Evolutionary conservation across 1,140 invertebrate genomes (phyloP), one percentile per base, ranked within the genome.

Genomic region (Hylaeus anthracinus): DNA sequence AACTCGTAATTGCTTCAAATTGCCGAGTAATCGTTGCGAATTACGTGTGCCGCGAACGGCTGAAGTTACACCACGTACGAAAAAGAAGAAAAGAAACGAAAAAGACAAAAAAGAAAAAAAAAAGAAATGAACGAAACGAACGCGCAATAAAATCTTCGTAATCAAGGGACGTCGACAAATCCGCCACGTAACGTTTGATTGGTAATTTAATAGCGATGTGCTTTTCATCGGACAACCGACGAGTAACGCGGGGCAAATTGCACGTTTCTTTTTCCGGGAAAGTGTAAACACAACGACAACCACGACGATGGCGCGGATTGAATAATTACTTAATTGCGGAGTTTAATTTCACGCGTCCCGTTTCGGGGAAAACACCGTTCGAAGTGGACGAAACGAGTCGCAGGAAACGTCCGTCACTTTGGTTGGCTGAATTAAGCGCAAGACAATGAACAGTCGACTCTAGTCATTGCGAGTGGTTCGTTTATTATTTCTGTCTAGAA

Each of bases 21-120:
- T 26, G 43, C 58, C 58, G 10, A 39, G 60, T 64, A 74, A 74
- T 74, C 48, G 37, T 48, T 14, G 45, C 45, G 53, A 72, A 74
- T 74, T 53, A 48, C 45, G 58, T 26, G 14, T 60, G 45, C 43
- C 60, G 14, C 58, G 58, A 41, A 41, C 64, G 9, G 48, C 2
- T 10, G 14, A 15, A 6, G 9, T 43, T 4, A 37, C 61, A 41
- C 39, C 9, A 9, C 12, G 10, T 5, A 43, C 10, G 61, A 14
- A 12, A 43, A 64, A 51, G 51, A 51, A 51, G 9, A 9, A 51
- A 51, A 45, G 26, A 26, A 26, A 26, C 26, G 26, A 45, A 45
- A 45, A 45, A 45, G 5, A 45, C 3, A 45, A 45, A 45, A 45
- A 45, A 45, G 43, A 3, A 45, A 45, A 5, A 5, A 45, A 3